These are phyloP conservation scores for Aphrophora alni DNA, from an alignment of 2,888 invertebrate genomes.

Conservation along the genomic window DNA sequence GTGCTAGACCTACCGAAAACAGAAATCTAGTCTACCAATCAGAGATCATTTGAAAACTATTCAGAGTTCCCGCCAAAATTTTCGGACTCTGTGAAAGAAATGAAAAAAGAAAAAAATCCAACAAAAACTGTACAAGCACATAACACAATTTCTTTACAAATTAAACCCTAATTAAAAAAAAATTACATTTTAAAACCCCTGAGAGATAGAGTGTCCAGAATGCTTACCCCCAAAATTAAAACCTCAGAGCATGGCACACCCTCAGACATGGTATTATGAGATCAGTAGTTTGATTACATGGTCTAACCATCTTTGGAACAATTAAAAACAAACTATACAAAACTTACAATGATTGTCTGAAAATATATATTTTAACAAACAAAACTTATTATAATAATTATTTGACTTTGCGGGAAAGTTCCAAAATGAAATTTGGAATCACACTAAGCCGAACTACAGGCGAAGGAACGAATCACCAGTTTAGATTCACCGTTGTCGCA, in stretches of 20 bases:
- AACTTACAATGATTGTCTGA: conserved; percentile 11
- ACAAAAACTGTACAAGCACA: conserved; percentile 41
- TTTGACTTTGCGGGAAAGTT: neutral
- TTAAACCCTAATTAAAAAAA: neutral
- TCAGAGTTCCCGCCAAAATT: conserved; percentile 43
- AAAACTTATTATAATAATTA: conserved; percentile 9
- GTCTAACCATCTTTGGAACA: conserved; percentile 46
- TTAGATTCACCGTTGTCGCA: conserved; percentile 62
- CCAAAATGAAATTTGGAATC: conserved; percentile 1
- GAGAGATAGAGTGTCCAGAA: conserved; percentile 16
- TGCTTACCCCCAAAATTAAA: neutral
- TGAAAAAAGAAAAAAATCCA: conserved; percentile 43
- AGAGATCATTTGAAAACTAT: conserved; percentile 53
- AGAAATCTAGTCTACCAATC: conserved; percentile 33
- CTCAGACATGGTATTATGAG: conserved; percentile 34
- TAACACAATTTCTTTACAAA: conserved; percentile 16
- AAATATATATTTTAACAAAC: conserved; percentile 6
- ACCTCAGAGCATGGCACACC: conserved; percentile 21
- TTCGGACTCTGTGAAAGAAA: conserved; percentile 43
- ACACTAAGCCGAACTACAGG: conserved; percentile 9
- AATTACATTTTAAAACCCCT: neutral
- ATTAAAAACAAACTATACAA: conserved; percentile 17
- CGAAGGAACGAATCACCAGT: neutral
- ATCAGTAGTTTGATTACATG: conserved; percentile 43
- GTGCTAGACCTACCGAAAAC: conserved; percentile 9